Base-by-base conservation (phyloP, 2,797 vertebrate species). In the Labroides dimidiatus region DNA sequence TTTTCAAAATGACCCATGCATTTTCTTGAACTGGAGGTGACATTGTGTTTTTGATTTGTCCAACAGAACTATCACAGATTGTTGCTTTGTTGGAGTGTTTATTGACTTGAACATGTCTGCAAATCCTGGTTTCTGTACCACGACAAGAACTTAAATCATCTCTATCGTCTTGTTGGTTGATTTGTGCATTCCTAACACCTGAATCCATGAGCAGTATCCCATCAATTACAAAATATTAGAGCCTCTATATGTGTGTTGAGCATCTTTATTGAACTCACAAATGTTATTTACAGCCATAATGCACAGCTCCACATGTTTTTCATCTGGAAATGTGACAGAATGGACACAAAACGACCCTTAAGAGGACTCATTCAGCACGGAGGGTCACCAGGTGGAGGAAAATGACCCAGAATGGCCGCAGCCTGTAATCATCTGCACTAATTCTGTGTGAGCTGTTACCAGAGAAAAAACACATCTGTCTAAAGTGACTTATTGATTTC, bases 401-500 rank as follows among this genome's bases (percentile, higher is more conserved):
- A 89, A 86, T 69, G 62, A 73, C 70, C 76, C 66, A 55, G 59
- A 85, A 63, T 72, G 79, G 72, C 76, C 78, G 68, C 63, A 72
- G 72, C 82, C 75, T 82, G 80, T 80, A 91, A 92, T 92, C 86
- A 91, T 88, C 84, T 64, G 54, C 90, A 88, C 91, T 88, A 90
- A 91, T 92, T 86, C 71, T 54, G 47, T 77, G 64, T 71, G 79
- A 81, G 85, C 85, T 72, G 83, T 80, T 89, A 74, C 80, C 82
- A 76, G 72, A 84, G 78, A 87, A 87, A n/a, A 33, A 85, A 78
- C 81, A 80, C 75, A 81, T 92, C 89, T 87, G 89, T 93, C 85
- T 76, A 72, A 69, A 49, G 82, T 89, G 89, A 93, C 81, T 87
- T 93, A 94, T 93, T 90, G 91, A 93, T 93, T 93, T 93, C 88